Base-by-base conservation (phyloP, 1,140 invertebrate species). In the Aradophagus sp. region DNA sequence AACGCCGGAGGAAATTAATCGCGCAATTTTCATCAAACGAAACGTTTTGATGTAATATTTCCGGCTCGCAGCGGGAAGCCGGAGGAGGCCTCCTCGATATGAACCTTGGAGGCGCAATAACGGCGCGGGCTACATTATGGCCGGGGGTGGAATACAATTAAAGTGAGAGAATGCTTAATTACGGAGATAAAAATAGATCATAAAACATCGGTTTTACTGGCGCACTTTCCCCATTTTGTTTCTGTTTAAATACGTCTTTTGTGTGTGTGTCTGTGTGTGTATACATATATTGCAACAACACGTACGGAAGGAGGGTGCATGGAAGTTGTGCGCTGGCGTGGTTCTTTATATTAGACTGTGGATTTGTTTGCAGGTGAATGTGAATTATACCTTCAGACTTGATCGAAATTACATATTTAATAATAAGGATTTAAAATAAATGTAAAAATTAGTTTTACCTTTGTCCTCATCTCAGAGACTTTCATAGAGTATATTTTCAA, bases 111-210 rank as follows among this genome's bases (percentile, higher is more conserved):
- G 34, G 55, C 13, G 36, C 47, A 55, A 65, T 65, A 71, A 71
- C 61, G 68, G 53, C 42, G 27, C 55, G 23, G 26, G 61, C 34
- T 59, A 72, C 56, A 72, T 72, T 72, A 72, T 62, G 41, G 19
- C 50, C 36, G 38, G 45, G 44, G 47, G 36, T 53, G 70, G 71
- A 65, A 71, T 77, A 76, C 77, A 79, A 80, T 81, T 81, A 77
- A 76, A 80, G 76, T 73, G 71, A 77, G 76, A 78, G 77, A 80
- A 80, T 81, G 71, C 77, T 81, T 79, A 81, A 81, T 81, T 80
- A 80, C 67, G 73, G 75, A 74, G 70, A 61, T 55, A 50, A 74
- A 78, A 80, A 73, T 77, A 77, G 74, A 68, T 76, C 78, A 69
- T 77, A 76, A 80, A 78, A 76, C 68, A 73, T 73, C 65, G 74